Evolutionary conservation across 2,888 invertebrate species (phyloP).

Genomic region (Aporophyla lueneburgensis): DNA sequence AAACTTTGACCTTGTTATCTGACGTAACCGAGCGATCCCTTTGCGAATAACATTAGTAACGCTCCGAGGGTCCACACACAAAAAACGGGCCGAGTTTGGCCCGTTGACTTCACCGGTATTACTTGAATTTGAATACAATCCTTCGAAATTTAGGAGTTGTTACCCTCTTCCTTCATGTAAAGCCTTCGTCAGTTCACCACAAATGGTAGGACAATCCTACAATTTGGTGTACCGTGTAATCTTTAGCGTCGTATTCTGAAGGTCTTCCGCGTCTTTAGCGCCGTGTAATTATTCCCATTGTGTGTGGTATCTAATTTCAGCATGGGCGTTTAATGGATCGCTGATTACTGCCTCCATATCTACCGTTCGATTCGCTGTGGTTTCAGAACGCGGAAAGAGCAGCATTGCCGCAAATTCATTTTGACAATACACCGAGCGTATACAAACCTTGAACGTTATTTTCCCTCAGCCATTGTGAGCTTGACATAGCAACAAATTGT

Average conservation of each 20-base stretch:
- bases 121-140: slow-evolving; percentile 35
- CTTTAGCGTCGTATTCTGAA: slow-evolving; percentile 65
- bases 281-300: slow-evolving; percentile 76
- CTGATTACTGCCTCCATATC: slow-evolving; percentile 73
- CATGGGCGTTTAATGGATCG: slow-evolving; percentile 84
- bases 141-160: slow-evolving; percentile 21
- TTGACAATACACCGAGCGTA: slow-evolving; percentile 72
- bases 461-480: slow-evolving; percentile 67
- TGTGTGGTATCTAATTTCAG: slow-evolving; percentile 79
- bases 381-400: slow-evolving; percentile 78
- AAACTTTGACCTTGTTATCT: slow-evolving; percentile 73
- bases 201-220: slow-evolving; percentile 63
- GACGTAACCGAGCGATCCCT: slow-evolving; percentile 67
- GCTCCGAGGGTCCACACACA: slow-evolving; percentile 55
- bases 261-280: slow-evolving; percentile 75
- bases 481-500: slow-evolving; percentile 56
- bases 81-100: slow-evolving; percentile 47
- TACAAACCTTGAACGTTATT: slow-evolving; percentile 80
- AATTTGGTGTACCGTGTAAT: slow-evolving; percentile 73
- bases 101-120: slow-evolving; percentile 40
- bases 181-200: slow-evolving; percentile 35
- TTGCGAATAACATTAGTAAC: slow-evolving; percentile 71
- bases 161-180: neutral
- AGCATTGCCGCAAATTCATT: slow-evolving; percentile 75
- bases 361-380: slow-evolving; percentile 76